Percentiles rank a stretch among this genome's conserved stretches.
These are phyloP conservation scores for Heterodera filipjevi DNA, from an alignment of 2,888 invertebrate species.

Conservation along the genomic window DNA sequence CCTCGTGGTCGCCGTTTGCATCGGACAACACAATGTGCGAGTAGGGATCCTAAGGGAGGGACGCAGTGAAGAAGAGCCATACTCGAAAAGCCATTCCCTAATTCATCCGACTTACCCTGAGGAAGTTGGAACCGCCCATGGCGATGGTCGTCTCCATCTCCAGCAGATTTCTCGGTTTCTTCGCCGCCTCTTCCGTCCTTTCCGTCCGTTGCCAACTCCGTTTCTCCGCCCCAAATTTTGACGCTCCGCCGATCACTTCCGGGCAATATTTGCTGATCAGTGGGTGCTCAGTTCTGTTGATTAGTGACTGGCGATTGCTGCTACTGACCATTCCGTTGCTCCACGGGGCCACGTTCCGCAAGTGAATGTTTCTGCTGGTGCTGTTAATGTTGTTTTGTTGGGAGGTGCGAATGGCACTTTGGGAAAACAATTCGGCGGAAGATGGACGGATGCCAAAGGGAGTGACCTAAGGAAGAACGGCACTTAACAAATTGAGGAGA, in stretches of 20 bases:
- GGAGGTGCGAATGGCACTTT: neutral
- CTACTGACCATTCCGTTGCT: neutral
- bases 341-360: neutral
- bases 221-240: constrained; percentile 6
- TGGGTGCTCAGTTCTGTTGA: constrained; percentile 15
- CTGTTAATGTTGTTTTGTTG: neutral
- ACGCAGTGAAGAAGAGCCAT: neutral
- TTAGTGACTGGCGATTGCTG: neutral
- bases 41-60: constrained; percentile 1
- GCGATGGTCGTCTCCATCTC: constrained; percentile 27
- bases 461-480: constrained; percentile 6
- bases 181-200: neutral
- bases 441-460: neutral
- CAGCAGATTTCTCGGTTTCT: constrained; percentile 23
- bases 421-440: too few relatives aligned
- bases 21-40: constrained; percentile 20
- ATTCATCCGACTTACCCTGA: neutral
- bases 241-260: neutral
- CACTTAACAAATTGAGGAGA: too few relatives aligned
- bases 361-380: neutral
- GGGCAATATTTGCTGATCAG: constrained; percentile 24
- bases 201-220: neutral
- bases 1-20: constrained; percentile 27
- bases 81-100: neutral
- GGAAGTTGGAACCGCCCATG: constrained; percentile 19